These are phyloP conservation scores for Anodontia alba DNA, from an alignment of 2,888 invertebrate species.

Conservation along the genomic window DNA sequence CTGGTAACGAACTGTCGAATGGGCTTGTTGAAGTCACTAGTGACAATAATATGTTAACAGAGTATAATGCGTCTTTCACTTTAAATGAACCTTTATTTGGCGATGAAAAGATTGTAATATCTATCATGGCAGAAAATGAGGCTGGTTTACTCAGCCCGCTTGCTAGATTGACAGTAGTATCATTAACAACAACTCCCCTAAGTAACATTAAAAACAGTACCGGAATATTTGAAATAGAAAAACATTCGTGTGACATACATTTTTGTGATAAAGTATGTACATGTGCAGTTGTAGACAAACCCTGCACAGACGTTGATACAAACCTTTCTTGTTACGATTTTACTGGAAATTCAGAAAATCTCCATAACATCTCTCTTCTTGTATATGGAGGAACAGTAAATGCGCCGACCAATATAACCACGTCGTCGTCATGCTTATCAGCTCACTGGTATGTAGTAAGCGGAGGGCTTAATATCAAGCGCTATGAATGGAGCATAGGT, in stretches of 20 bases:
- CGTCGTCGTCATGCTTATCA: conserved; percentile 45
- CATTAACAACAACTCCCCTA: neutral
- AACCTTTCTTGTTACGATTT: conserved; percentile 11
- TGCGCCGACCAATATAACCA: neutral
- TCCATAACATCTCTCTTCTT: neutral
- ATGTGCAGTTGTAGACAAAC: conserved; percentile 54
- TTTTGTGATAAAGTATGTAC: conserved; percentile 62
- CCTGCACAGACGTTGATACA: conserved; percentile 34
- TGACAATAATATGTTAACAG: too few relatives aligned
- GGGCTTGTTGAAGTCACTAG: conserved; percentile 2
- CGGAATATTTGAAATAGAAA: conserved; percentile 30
- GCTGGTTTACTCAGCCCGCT: conserved; percentile 33
- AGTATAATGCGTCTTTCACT: conserved; percentile 9
- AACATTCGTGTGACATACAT: conserved; percentile 59
- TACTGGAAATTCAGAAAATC: neutral
- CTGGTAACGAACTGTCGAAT: conserved; percentile 40
- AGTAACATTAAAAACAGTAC: neutral
- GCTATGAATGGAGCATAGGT: conserved; percentile 66
- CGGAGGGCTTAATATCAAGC: neutral
- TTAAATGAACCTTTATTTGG: conserved; percentile 6
- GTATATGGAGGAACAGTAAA: neutral
- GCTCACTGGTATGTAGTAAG: conserved; percentile 38
- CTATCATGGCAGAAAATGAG: neutral
- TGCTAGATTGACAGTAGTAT: conserved; percentile 37
- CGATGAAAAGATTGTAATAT: conserved; percentile 13